phyloP scores from a whole-genome alignment of 2,888 invertebrate species.

The Cheilosia soror region DNA sequence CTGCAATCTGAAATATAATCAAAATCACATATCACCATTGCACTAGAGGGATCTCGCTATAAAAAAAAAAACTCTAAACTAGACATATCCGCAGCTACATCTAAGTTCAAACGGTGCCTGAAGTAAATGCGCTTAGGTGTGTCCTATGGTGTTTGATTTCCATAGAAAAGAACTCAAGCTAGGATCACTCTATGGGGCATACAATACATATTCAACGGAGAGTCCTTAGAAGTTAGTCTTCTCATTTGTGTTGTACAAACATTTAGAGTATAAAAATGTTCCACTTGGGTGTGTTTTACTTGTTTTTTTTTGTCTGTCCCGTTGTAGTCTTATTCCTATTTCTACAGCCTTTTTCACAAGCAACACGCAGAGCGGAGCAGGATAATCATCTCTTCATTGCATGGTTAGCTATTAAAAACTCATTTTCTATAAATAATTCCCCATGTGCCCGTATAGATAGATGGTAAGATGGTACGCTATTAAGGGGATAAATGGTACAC shows the following conservation, averaged over 20 bases:
- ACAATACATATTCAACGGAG: constrained; percentile 42
- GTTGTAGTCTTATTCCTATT: neutral
- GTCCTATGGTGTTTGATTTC: constrained; percentile 16
- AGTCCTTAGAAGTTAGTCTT: constrained; percentile 61
- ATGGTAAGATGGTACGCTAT: constrained; percentile 57
- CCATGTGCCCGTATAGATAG: constrained; percentile 60
- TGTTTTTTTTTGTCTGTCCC: constrained; percentile 4
- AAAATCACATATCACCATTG: constrained; percentile 40
- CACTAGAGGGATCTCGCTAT: constrained; percentile 1
- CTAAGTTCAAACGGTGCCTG: constrained; percentile 60
- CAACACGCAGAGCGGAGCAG: constrained; percentile 15
- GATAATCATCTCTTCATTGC: constrained; percentile 72
- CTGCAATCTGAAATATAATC: constrained; percentile 43
- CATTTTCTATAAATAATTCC: constrained; percentile 73
- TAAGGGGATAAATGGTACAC: constrained; percentile 60
- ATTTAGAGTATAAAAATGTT: constrained; percentile 58
- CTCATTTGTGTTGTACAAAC: constrained; percentile 66
- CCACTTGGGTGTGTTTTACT: constrained; percentile 68
- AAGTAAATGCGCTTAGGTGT: constrained; percentile 44
- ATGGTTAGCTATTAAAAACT: constrained; percentile 72
- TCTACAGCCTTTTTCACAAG: constrained; percentile 7
- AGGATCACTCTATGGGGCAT: constrained; percentile 1
- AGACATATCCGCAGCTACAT: constrained; percentile 3
- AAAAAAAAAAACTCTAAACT: constrained; percentile 1
- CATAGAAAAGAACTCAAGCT: constrained; percentile 37